Percentiles rank a stretch among this genome's conserved stretches.
These are phyloP conservation scores for Eulemur coronatus DNA, from an alignment of 2,797 vertebrate species.

Conservation along the genomic window DNA sequence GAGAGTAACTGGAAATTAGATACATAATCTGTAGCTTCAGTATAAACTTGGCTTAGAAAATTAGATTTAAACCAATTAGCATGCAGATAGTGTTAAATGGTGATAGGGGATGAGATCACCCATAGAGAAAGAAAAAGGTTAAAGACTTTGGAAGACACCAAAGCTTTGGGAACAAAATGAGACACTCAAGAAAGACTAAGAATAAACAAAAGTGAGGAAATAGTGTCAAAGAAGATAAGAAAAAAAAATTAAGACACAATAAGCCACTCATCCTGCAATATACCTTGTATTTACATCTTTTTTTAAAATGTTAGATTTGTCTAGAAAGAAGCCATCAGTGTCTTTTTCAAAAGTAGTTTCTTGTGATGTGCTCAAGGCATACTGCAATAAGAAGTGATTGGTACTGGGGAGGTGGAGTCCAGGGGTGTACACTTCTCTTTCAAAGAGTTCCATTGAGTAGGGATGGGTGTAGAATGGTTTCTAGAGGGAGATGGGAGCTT, in stretches of 20 bases:
- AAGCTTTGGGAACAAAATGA: background rate
- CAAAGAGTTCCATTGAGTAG: background rate
- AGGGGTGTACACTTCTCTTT: background rate
- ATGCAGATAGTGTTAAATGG: background rate
- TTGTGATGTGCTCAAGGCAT: background rate
- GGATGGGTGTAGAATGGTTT: background rate
- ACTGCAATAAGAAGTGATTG: background rate
- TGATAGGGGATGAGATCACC: background rate
- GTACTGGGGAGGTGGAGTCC: background rate
- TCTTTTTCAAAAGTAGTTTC: background rate
- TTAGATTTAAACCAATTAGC: background rate
- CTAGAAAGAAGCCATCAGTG: background rate
- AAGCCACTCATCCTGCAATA: background rate
- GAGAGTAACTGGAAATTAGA: background rate
- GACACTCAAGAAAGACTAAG: background rate
- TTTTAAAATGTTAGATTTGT: background rate
- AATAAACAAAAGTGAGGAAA: background rate
- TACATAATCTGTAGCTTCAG: background rate
- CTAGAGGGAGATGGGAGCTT: background rate
- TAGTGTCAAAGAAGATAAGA: background rate
- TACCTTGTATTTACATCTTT: background rate
- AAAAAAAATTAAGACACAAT: background rate
- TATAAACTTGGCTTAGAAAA: background rate
- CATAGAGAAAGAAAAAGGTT: background rate
- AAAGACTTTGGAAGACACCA: background rate